Percentiles rank a stretch among this genome's conserved stretches.
Evolutionary conservation across 1,140 invertebrate species (phyloP).

Genomic region (Aricia agestis): DNA sequence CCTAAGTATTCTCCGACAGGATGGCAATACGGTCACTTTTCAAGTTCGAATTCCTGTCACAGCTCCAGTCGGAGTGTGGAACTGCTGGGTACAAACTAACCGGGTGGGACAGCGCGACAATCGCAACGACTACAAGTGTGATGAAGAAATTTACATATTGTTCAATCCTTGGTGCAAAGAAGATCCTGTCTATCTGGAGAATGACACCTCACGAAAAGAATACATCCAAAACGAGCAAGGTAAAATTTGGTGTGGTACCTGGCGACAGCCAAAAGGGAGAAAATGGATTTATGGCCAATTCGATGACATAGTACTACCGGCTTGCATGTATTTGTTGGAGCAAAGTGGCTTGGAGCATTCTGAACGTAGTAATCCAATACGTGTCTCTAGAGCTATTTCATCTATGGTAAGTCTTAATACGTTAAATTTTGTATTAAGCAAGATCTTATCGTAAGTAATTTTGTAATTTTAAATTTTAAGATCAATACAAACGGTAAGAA

Average conservation of each 20-base stretch:
- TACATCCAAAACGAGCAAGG: slow-evolving; percentile 86
- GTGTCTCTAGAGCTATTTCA: slow-evolving; percentile 82
- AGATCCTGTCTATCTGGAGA: slow-evolving; percentile 82
- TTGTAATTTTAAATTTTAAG: slow-evolving; percentile 48
- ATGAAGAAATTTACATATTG: slow-evolving; percentile 82
- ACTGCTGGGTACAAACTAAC: slow-evolving; percentile 79
- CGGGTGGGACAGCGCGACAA: slow-evolving; percentile 73
- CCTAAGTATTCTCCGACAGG: slow-evolving; percentile 76
- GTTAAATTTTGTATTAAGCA: not conserved
- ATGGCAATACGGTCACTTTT: slow-evolving; percentile 78
- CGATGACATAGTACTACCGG: slow-evolving; percentile 81
- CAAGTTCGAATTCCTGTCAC: slow-evolving; percentile 79
- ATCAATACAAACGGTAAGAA: slow-evolving; percentile 79
- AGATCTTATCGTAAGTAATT: too few relatives aligned
- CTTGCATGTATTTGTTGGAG: slow-evolving; percentile 80
- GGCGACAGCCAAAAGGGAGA: slow-evolving; percentile 79
- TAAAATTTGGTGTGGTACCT: slow-evolving; percentile 86
- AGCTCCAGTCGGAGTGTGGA: slow-evolving; percentile 83
- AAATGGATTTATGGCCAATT: slow-evolving; percentile 88
- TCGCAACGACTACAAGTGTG: slow-evolving; percentile 76
- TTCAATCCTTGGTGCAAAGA: slow-evolving; percentile 90
- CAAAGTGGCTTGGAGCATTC: slow-evolving; percentile 77
- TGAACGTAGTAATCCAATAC: slow-evolving; percentile 82
- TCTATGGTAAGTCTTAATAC: slow-evolving; percentile 77
- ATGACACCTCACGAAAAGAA: slow-evolving; percentile 80